Evolutionary conservation across 2,888 invertebrate species (phyloP).

Genomic region (Conistra vaccinii): DNA sequence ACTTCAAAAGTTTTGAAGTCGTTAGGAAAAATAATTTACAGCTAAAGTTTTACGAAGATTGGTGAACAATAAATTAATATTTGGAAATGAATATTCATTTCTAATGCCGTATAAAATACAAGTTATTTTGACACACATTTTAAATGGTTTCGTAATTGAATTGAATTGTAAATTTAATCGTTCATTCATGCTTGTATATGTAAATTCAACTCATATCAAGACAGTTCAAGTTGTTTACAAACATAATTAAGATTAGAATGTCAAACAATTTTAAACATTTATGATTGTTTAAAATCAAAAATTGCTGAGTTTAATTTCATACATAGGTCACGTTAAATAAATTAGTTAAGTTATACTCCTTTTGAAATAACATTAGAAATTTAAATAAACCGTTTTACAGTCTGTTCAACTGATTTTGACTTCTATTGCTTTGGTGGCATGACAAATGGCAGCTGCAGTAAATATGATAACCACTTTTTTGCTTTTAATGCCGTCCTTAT

Average conservation of each 20-base stretch:
- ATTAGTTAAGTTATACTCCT: too few species aligned
- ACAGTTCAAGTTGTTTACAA: constrained; percentile 34
- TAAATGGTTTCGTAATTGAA: constrained; percentile 27
- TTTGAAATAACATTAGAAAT: too few species aligned
- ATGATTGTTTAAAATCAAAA: too few species aligned
- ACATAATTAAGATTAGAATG: constrained; percentile 45
- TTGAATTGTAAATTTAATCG: constrained; percentile 36
- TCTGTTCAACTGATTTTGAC: too few species aligned
- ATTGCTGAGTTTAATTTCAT: too few species aligned
- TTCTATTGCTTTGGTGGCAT: too few species aligned
- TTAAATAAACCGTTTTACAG: too few species aligned
- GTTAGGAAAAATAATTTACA: constrained; percentile 51
- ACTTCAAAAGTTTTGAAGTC: constrained; percentile 53
- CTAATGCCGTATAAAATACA: constrained; percentile 16
- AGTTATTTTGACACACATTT: constrained; percentile 36
- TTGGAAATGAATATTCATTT: constrained; percentile 35
- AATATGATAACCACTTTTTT: too few species aligned
- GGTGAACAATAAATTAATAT: constrained; percentile 41
- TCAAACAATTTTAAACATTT: too few species aligned
- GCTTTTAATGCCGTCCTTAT: too few species aligned
- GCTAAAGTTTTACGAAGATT: constrained; percentile 26
- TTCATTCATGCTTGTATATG: constrained; percentile 34
- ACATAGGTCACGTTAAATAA: too few species aligned
- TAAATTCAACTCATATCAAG: constrained; percentile 30
- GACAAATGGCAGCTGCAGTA: too few species aligned